Evolutionary conservation across 2,113 vertebrate species (phyloP), one percentile per base, ranked within the genome.

Genomic region (Cygnus buccinator): DNA sequence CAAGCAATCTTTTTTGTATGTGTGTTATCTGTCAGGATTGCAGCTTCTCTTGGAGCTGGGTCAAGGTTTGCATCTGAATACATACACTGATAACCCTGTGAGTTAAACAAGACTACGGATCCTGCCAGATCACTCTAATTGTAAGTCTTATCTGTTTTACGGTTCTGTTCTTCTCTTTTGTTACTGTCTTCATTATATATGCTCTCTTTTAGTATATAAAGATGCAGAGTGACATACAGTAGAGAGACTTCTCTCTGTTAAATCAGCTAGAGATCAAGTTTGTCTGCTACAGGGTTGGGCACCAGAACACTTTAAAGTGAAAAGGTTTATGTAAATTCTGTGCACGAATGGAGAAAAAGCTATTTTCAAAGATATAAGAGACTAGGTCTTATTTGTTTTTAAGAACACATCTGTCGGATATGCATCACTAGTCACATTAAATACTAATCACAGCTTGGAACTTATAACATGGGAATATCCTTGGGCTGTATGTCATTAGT

Each of bases 1-100:
- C 94, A 94, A 79, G 43, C 35, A 73, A 77, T 91, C 63, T 93
- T 96, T 97, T 76, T 39, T 95, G 2, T 33, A 8, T 58, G 54
- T 63, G 2, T 57, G 19, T 43, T 88, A 76, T 87, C 79, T 97
- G 94, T 94, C 90, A 85, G 55, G 70, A 57, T 79, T 78, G n/a
- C 65, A 61, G 41, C 31, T 71, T 86, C 77, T 91, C n/a, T 35
- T 65, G 50, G 59, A 95, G 72, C 66, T 95, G 80, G 92, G 94
- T 97, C 88, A 94, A 95, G 97, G 89, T 85, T 90, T 95, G 63
- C 63, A 78, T 67, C 57, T 76, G 68, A 95, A 61, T 39, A 50
- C 2, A 29, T n/a, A 66, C 11, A 81, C 7, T 50, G 92, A 58
- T 85, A 95, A 87, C 21, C 20, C 20, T 87, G 22, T 61, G 65